Percentiles rank a stretch among this genome's conserved stretches.
These are phyloP conservation scores for Melanchra persicariae DNA, from an alignment of 2,888 invertebrate species.

Conservation along the genomic window DNA sequence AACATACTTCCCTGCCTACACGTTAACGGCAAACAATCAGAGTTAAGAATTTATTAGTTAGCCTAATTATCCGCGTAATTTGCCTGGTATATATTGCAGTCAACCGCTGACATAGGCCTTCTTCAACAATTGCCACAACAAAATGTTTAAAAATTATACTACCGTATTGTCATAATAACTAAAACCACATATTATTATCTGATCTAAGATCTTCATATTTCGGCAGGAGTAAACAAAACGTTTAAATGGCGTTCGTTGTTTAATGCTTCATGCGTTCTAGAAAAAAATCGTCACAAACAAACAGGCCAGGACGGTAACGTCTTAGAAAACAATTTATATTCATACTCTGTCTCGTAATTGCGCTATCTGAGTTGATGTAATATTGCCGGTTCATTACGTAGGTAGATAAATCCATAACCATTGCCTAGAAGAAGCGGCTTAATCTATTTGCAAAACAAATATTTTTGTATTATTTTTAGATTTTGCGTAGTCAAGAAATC, in stretches of 20 bases:
- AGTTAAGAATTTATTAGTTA: no score
- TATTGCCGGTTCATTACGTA: conserved; percentile 30
- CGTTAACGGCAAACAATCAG: no score
- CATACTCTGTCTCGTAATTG: conserved; percentile 32
- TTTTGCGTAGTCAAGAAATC: background rate
- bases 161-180: background rate
- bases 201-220: conserved; percentile 8
- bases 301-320: background rate
- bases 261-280: conserved; percentile 13
- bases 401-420: background rate
- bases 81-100: no score
- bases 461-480: background rate
- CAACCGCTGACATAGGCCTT: background rate
- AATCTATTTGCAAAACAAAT: conserved; percentile 18
- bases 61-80: no score
- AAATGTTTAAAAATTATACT: background rate
- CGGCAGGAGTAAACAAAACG: conserved; percentile 14
- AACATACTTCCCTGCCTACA: no score
- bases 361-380: conserved; percentile 52
- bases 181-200: background rate
- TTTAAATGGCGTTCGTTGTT: conserved; percentile 25
- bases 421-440: conserved; percentile 14
- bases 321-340: conserved; percentile 43
- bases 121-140: background rate
- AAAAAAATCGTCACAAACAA: conserved; percentile 20